Conservation (phyloP, 2,113 vertebrate species). For the Anoura caudifer region DNA sequence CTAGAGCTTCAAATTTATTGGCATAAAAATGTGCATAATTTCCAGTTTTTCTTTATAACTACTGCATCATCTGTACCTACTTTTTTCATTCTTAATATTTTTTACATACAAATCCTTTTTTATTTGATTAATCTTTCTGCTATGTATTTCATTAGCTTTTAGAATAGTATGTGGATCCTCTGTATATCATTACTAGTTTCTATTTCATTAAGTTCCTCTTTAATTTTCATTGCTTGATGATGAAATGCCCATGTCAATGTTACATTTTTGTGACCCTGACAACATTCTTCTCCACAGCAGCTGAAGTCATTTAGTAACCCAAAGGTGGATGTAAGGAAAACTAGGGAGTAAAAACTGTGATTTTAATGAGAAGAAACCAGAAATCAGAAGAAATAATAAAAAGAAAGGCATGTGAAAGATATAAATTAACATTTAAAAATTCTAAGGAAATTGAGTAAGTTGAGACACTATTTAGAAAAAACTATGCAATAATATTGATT, state of each 20-base stretch:
- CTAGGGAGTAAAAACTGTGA: not conserved
- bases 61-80: not conserved
- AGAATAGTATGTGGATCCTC: not conserved
- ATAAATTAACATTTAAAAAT: not conserved
- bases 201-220: not conserved
- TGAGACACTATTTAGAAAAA: not conserved
- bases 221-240: not conserved
- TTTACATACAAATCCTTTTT: not conserved
- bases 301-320: not conserved
- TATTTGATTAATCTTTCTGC: not conserved
- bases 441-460: not conserved
- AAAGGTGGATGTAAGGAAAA: not conserved
- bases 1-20: not conserved
- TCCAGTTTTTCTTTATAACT: not conserved
- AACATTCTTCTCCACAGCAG: not conserved
- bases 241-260: not conserved
- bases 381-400: conserved; percentile 6
- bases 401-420: not conserved
- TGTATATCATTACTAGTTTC: not conserved
- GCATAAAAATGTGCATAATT: not conserved
- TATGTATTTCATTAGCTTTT: not conserved
- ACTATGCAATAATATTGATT: not conserved
- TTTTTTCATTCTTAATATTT: not conserved
- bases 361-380: not conserved
- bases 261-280: not conserved